Base-by-base conservation (phyloP, 2,888 invertebrate genomes). In the Habrosyne pyritoides region DNA sequence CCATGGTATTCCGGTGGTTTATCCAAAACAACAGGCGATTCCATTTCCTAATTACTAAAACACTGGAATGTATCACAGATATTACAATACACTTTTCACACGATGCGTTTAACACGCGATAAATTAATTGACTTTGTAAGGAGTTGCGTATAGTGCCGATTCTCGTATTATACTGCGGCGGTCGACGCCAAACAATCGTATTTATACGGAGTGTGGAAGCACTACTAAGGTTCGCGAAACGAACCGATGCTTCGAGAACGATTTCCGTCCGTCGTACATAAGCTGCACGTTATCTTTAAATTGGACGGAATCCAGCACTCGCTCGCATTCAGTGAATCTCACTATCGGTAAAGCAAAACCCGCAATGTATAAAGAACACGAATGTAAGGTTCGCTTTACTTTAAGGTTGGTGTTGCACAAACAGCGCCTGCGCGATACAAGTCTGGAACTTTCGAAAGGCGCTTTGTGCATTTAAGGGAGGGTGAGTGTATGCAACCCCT, bases 21-120 rank as follows among this genome's bases (percentile, higher is more conserved):
- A 86, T 94, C 94, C 86, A 94, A 76, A 83, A 94, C 93, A 86
- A 94, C 93, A 75, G 94, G 94, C 61, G 94, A 94, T 85, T 94
- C 94, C 94, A 94, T 94, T 68, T 69, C 73, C 73, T 74, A 77
- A 71, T 74, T 66, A 57, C 71, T 57, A 77, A 81, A 77, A 75
- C 86, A 89, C 87, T 82, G 80, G 80, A 86, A 85, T 84, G 76
- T 87, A 79, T 86, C 89, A 89, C 88, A 78, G 65, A 71, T 69
- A 75, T 42, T n/a, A 18, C 7, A 42, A 42, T 73, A 69, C 84
- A 88, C 86, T 81, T 82, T 81, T 68, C 60, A 61, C 57, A 24
- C 24, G 24, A 5, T 54, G 63, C 55, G 57, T 67, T 61, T 68
- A 57, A 55, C 59, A 70, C 80, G 73, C 77, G 68, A 73, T 63